A percentile compares a stretch with the other conserved stretches of the same genome.
Conservation (phyloP, 2,797 vertebrate genomes). For the Poeciliopsis paucimaculata region DNA sequence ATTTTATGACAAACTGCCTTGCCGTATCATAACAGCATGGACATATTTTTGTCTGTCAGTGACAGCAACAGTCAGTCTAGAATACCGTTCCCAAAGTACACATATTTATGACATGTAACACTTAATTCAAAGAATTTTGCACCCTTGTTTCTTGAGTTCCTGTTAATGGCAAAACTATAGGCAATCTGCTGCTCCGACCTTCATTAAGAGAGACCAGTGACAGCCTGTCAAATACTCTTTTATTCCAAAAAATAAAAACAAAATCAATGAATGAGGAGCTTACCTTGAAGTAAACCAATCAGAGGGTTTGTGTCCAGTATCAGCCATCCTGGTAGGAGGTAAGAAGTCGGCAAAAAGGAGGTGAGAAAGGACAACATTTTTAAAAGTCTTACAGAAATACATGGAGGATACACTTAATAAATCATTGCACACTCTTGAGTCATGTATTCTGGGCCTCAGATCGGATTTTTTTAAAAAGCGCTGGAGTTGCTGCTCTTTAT, state of each 20-base stretch:
- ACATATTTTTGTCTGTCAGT: background rate
- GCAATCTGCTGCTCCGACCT: background rate
- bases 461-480: background rate
- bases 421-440: constrained; percentile 1
- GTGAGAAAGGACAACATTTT: constrained; percentile 73
- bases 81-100: background rate
- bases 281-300: constrained; percentile 81
- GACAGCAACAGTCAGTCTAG: background rate
- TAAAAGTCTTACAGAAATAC: background rate
- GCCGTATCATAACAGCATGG: background rate
- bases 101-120: background rate
- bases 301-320: constrained; percentile 71
- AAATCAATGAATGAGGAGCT: constrained; percentile 36
- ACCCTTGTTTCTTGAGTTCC: background rate
- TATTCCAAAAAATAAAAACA: background rate
- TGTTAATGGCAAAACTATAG: background rate
- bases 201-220: background rate
- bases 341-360: constrained; percentile 71
- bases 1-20: background rate
- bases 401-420: background rate
- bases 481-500: constrained; percentile 28
- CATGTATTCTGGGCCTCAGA: constrained; percentile 20
- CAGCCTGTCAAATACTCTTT: background rate
- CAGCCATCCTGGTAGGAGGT: constrained; percentile 72
- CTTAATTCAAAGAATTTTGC: background rate